A percentile compares a stretch with the other conserved stretches of the same genome.
Evolutionary conservation across 2,888 invertebrate genomes (phyloP).

Genomic region (Phortica magna): DNA sequence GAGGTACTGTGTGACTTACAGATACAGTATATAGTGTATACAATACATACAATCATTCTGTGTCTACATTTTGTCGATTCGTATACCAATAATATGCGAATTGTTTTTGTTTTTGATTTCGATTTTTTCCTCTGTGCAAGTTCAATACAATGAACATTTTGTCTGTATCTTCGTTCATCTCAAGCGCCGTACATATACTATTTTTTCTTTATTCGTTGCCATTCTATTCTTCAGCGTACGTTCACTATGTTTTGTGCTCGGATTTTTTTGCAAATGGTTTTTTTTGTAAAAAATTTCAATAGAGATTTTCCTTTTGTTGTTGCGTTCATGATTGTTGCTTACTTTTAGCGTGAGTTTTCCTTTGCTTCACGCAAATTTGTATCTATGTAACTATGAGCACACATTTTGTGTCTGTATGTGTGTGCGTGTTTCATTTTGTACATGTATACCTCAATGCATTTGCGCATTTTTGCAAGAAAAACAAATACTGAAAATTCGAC

Average conservation of each 20-base stretch:
- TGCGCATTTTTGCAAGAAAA: neutral
- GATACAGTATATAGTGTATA: slow-evolving; percentile 7
- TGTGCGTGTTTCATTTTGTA: neutral
- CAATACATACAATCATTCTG: neutral
- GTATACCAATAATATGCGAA: too few relatives aligned
- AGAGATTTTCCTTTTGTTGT: slow-evolving; percentile 1
- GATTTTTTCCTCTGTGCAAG: neutral
- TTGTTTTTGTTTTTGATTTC: too few relatives aligned
- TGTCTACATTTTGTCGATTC: neutral
- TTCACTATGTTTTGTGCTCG: slow-evolving; percentile 11
- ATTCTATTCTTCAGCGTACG: neutral
- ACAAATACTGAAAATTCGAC: neutral
- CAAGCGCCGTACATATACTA: neutral
- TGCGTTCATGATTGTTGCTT: slow-evolving; percentile 2
- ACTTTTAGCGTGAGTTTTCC: slow-evolving; percentile 2
- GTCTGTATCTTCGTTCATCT: slow-evolving; percentile 10
- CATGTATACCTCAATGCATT: neutral
- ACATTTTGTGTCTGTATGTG: neutral
- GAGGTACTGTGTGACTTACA: slow-evolving; percentile 63
- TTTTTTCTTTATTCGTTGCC: neutral
- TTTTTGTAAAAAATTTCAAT: neutral
- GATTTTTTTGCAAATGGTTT: slow-evolving; percentile 16
- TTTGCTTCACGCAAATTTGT: slow-evolving; percentile 18
- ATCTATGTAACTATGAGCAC: neutral
- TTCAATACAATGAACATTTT: neutral